Base-by-base conservation (phyloP, 2,888 invertebrate genomes). In the Kryphioiulus occultus region DNA sequence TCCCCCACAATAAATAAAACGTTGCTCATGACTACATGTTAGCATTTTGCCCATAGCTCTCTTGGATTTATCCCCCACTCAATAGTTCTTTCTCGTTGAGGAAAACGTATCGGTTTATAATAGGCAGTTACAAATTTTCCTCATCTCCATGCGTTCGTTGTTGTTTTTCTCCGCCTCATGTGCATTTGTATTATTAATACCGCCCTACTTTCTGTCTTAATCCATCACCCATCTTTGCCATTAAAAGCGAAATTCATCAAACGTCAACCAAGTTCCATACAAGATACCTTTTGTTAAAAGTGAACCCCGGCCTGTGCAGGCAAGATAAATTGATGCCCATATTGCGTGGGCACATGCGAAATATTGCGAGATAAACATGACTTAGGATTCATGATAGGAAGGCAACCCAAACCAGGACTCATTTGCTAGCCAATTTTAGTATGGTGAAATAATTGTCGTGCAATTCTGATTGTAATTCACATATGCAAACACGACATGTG, bases 81-180 rank as follows among this genome's bases (percentile, higher is more conserved):
- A 68, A 68, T 68, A 22, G 68, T 68, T 68, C 68, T 26, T 68
- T 68, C 68, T 26, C 26, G 68, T 68, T 68, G 26, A 26, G 68
- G 68, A 68, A 68, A 68, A 68, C 10, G 26, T 68, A 68, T 68
- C 68, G 68, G 68, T 68, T 68, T 68, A 68, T 68, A 68, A 68
- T 68, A 68, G 68, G 68, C 68, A 68, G 68, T 68, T 68, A 26
- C 68, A 68, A 26, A 68, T 68, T 68, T 68, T 68, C 26, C 26
- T 68, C 68, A 68, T 68, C 68, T 26, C 68, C 26, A 68, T 26
- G 68, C 68, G n/a, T 26, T 68, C 68, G 26, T 26, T 26, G 68
- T 68, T 68, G 68, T 68, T 68, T 68, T 68, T 68, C 68, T 68
- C 68, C 68, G 68, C 68, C 68, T 68, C 68, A 26, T 26, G 68